Conservation (phyloP, 1,140 invertebrate species). For the Hormaphis cornu region DNA sequence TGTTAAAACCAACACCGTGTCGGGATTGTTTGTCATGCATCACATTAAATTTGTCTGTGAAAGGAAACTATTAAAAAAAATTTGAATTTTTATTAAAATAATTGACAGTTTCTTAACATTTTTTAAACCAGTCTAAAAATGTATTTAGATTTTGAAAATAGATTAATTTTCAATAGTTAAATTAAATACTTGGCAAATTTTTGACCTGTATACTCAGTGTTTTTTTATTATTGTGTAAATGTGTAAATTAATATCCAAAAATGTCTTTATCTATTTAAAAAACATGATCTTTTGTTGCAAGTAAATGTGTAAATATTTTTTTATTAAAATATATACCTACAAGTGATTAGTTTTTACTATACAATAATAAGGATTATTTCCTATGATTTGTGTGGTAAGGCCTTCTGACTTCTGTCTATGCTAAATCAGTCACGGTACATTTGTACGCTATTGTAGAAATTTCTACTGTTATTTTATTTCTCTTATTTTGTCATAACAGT, state of each 20-base stretch:
- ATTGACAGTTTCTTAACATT: background rate
- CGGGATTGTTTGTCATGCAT: background rate
- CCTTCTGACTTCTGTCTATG: background rate
- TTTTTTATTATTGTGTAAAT: too few species aligned
- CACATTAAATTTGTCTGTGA: background rate
- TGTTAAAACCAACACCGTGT: background rate
- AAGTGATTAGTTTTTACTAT: background rate
- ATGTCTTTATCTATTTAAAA: background rate
- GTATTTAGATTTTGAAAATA: background rate
- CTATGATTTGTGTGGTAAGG: background rate
- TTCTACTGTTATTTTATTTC: constrained; percentile 10
- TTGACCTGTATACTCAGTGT: too few species aligned
- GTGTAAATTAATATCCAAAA: background rate
- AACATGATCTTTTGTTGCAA: background rate
- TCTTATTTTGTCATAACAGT: background rate
- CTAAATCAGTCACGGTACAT: constrained; percentile 3
- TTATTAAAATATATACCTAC: background rate
- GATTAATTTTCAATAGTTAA: too few species aligned
- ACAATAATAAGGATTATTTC: background rate
- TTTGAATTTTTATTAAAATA: background rate
- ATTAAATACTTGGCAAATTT: too few species aligned
- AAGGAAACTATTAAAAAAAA: background rate
- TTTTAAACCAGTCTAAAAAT: too few species aligned
- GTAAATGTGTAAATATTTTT: background rate
- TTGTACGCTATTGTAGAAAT: background rate